Evolutionary conservation across 2,113 vertebrate genomes (phyloP).

Genomic region (Riparia riparia): DNA sequence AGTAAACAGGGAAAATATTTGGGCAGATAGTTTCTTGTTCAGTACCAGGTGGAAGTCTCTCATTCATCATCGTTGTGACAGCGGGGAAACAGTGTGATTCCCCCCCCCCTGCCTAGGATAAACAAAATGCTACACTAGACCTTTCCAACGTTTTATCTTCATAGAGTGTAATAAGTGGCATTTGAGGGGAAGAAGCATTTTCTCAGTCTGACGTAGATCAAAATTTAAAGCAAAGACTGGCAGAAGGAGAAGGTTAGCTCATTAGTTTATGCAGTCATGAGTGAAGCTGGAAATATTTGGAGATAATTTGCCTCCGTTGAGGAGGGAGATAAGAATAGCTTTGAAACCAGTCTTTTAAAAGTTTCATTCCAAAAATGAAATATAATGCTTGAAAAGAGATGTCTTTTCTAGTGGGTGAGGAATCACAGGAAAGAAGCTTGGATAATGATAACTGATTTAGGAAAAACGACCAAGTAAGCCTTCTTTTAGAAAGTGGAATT

Average conservation of each 20-base stretch:
- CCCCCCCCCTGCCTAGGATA: background rate
- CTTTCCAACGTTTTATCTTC: background rate
- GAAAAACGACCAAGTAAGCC: background rate
- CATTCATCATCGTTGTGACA: background rate
- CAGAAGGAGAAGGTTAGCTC: slow-evolving; percentile 21
- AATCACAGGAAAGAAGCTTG: slow-evolving; percentile 15
- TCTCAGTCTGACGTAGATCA: background rate
- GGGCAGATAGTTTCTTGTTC: background rate
- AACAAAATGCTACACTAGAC: background rate
- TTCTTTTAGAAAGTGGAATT: background rate
- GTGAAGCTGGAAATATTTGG: slow-evolving; percentile 50
- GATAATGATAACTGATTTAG: background rate
- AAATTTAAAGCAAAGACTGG: background rate
- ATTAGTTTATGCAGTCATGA: slow-evolving; percentile 40
- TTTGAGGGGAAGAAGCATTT: background rate
- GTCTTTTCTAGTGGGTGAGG: slow-evolving; percentile 9
- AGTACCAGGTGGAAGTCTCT: background rate
- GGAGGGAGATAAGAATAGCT: slow-evolving; percentile 57
- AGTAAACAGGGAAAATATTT: background rate
- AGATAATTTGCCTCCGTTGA: slow-evolving; percentile 36
- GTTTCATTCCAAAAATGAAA: slow-evolving; percentile 56
- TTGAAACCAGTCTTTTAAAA: slow-evolving; percentile 8
- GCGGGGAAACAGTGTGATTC: background rate
- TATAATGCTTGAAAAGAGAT: background rate
- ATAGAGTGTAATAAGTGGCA: background rate